A percentile compares a stretch with the other conserved stretches of the same genome.
Evolutionary conservation across 2,888 invertebrate species (phyloP).

Genomic region (Calephelis perditalis): DNA sequence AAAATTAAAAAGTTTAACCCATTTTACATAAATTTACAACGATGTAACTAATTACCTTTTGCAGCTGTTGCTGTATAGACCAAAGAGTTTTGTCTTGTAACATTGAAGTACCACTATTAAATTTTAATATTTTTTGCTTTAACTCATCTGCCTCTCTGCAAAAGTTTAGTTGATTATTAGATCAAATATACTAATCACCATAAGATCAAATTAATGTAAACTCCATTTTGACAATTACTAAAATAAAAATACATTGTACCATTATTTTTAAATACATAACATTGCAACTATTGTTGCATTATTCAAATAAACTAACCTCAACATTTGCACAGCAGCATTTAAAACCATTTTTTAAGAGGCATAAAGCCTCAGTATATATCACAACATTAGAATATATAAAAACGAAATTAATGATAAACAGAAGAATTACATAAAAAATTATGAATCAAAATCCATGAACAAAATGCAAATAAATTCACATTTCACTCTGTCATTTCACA

Average conservation of each 20-base stretch:
- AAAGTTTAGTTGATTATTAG: slow-evolving; percentile 15
- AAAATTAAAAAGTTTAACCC: no score
- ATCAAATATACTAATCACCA: background rate
- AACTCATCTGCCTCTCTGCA: slow-evolving; percentile 85
- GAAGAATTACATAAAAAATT: slow-evolving; percentile 40
- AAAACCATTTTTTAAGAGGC: slow-evolving; percentile 82
- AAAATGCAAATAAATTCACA: slow-evolving; percentile 34
- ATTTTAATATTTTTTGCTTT: slow-evolving; percentile 82
- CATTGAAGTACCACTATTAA: slow-evolving; percentile 76
- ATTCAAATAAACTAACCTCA: slow-evolving; percentile 77
- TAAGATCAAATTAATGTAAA: no score
- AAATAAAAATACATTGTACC: no score
- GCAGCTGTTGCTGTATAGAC: slow-evolving; percentile 65
- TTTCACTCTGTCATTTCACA: background rate
- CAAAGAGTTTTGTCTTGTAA: slow-evolving; percentile 65
- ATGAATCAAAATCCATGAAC: slow-evolving; percentile 64
- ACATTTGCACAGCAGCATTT: slow-evolving; percentile 86
- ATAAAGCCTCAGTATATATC: slow-evolving; percentile 67
- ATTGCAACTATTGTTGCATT: background rate
- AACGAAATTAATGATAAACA: slow-evolving; percentile 17
- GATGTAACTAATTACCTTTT: slow-evolving; percentile 49
- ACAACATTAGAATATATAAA: slow-evolving; percentile 60
- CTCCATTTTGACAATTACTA: no score
- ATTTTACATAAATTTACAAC: no score
- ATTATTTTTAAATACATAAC: slow-evolving; percentile 6